Evolutionary conservation across 2,797 vertebrate species (phyloP), one percentile per base, ranked within the genome.

Genomic region (Echiichthys vipera): DNA sequence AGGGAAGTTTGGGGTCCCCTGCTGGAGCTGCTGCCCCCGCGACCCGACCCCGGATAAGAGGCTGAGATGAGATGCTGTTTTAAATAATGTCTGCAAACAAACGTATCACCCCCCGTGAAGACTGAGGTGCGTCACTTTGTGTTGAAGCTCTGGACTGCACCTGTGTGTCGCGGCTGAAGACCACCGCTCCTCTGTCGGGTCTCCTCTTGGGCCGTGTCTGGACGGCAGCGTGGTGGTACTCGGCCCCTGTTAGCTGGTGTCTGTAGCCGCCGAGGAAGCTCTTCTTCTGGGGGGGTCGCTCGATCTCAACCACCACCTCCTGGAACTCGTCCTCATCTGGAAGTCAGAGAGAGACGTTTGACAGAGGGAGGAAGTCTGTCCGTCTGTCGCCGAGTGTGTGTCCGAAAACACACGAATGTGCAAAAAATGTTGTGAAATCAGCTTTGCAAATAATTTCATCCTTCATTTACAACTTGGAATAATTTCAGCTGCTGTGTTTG

Each of bases 201-300:
- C 74, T 88, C 77, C 83, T 96, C 89, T 87, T 96, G 40, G 93
- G 91, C 57, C 87, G 36, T 0, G 97, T 98, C 93, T 99, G 98
- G 50, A 95, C 93, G 37, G 94, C 93, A 32, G 96, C 96, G 56
- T 99, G 95, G 81, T 98, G 96, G 86, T 94, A 97, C 90, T 97
- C 95, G 3, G 43, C 54, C 65, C 95, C 95, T 4, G 96, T 96
- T 82, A 92, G 15, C 25, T 74, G 87, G 81, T 97, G 95, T 64
- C 92, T 95, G 94, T 95, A 99, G 78, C 98, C 97, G 29, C 97
- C 98, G 78, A 98, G 89, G 90, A 96, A 98, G 7, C 93, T 87
- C 71, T 98, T 99, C 57, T 77, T 84, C 74, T 88, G 95, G 30
- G 83, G 87, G 67, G 92, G 80, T 59, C 94, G 95, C 89, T 96